Evolutionary conservation across 1,140 invertebrate species (phyloP), one percentile per base, ranked within the genome.

Genomic region (Rhyacophila brunnea): DNA sequence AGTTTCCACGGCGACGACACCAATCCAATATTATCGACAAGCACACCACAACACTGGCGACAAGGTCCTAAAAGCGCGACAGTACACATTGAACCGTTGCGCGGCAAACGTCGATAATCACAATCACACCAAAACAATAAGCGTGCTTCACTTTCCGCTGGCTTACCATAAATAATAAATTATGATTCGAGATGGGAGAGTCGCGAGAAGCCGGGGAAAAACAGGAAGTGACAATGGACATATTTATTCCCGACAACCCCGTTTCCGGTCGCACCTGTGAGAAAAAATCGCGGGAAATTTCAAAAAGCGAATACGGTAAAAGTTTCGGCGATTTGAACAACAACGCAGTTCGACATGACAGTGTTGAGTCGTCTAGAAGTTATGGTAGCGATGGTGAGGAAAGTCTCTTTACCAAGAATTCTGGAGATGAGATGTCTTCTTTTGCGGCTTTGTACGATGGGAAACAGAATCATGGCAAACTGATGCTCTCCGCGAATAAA

Each of bases 11-110:
- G 20, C 58, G 35, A 60, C 51, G 58, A 54, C 58, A 52, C 19
- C 18, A 54, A 60, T 60, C 47, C 58, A 54, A 59, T 60, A 60
- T 60, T 34, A 34, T 38, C 58, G 42, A 46, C 49, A 34, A 28
- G 23, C 17, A 46, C 19, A 18, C 15, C 11, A 40, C 36, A n/a
- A n/a, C n/a, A n/a, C n/a, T n/a, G 14, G 44, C 58, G 10, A 28
- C 19, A n/a, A 44, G 23, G 23, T 47, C 38, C 40, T 32, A 42
- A 60, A 46, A 38, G 38, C 48, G 11, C 36, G 58, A 48, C 58
- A 60, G 58, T 60, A 49, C 32, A 6, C 6, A 14, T 32, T 15
- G 45, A 54, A 5, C 19, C 10, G 18, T 48, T 17, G 11, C 19
- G 11, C 15, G 19, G 23, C 3, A 48, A 11, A 48, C 23, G 15